A percentile compares a stretch with the other conserved stretches of the same genome.
Conservation (phyloP, 2,113 vertebrate genomes). For the Zingel zingel region DNA sequence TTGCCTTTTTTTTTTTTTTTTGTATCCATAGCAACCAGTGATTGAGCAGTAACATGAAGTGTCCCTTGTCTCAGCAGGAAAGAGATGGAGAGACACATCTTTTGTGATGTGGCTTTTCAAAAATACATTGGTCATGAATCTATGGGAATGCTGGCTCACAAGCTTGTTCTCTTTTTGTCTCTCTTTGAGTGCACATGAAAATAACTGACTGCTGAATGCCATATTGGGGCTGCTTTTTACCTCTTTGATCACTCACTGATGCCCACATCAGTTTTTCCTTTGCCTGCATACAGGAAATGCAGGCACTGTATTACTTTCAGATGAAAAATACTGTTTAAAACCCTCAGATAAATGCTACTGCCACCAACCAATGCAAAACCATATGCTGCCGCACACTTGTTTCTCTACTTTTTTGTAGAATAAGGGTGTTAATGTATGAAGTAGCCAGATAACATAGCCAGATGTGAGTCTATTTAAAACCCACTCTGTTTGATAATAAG, state of each 20-base stretch:
- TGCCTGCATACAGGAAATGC: slow-evolving; percentile 1
- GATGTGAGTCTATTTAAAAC: slow-evolving; percentile 62
- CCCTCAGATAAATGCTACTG: slow-evolving; percentile 27
- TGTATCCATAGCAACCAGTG: slow-evolving; percentile 76
- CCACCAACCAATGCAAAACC: not conserved
- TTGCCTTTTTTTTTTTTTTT: slow-evolving; percentile 37
- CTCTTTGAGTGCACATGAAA: slow-evolving; percentile 19
- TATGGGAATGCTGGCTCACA: not conserved
- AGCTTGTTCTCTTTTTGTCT: not conserved
- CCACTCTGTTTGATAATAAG: slow-evolving; percentile 44
- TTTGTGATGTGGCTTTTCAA: slow-evolving; percentile 42
- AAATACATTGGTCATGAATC: slow-evolving; percentile 32
- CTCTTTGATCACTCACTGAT: slow-evolving; percentile 34
- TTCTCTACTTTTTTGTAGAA: slow-evolving; percentile 1
- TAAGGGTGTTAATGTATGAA: slow-evolving; percentile 26
- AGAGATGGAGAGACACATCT: slow-evolving; percentile 37
- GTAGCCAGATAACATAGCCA: slow-evolving; percentile 36
- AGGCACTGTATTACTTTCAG: not conserved
- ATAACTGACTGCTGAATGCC: slow-evolving; percentile 28
- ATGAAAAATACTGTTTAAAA: slow-evolving; percentile 26
- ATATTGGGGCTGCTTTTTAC: slow-evolving; percentile 20
- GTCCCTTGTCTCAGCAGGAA: slow-evolving; percentile 61
- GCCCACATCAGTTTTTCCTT: slow-evolving; percentile 10
- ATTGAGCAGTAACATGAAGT: slow-evolving; percentile 52
- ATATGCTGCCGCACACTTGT: slow-evolving; percentile 32